Base-by-base conservation (phyloP, 1,140 invertebrate genomes). In the Drosophila busckii region DNA sequence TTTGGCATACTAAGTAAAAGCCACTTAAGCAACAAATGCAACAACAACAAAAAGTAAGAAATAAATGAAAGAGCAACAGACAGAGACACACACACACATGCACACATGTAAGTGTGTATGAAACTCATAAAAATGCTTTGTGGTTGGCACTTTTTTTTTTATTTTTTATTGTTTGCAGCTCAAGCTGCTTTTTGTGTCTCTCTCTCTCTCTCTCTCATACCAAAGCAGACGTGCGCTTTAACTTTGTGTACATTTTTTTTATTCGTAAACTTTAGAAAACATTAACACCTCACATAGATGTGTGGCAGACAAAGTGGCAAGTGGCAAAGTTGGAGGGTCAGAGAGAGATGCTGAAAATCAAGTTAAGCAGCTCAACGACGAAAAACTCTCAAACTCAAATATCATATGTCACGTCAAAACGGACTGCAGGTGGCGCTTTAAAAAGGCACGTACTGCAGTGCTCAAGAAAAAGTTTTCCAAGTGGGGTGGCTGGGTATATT, bases 81-180 rank as follows among this genome's bases (percentile, higher is more conserved):
- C 32, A 42, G 49, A 55, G 28, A 45, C 34, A 75, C 60, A n/a
- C n/a, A n/a, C n/a, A n/a, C n/a, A n/a, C n/a, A n/a, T n/a, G n/a
- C n/a, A n/a, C n/a, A n/a, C n/a, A n/a, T n/a, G n/a, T n/a, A n/a
- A n/a, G n/a, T n/a, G n/a, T n/a, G n/a, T n/a, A n/a, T n/a, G 35
- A 69, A 65, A 58, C 70, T 76, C 71, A 76, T 76, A 66, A 76
- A 76, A 76, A 76, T 76, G 70, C 71, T 76, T 76, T 76, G 71
- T 75, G 71, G 71, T 70, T 76, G 32, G 42, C 46, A 54, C 49
- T 69, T 69, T 69, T 75, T 46, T 40, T 69, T 48, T 34, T 25
- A 17, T 56, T 19, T 32, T 55, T 59, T 59, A 25, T 54, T 29
- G 35, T 60, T 40, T 60, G 40, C 45, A 56, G 29, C 59, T 58